Percentiles rank a stretch among this genome's conserved stretches.
phyloP scores from a whole-genome alignment of 2,797 vertebrate species.

The Sebastes matsubarae region DNA sequence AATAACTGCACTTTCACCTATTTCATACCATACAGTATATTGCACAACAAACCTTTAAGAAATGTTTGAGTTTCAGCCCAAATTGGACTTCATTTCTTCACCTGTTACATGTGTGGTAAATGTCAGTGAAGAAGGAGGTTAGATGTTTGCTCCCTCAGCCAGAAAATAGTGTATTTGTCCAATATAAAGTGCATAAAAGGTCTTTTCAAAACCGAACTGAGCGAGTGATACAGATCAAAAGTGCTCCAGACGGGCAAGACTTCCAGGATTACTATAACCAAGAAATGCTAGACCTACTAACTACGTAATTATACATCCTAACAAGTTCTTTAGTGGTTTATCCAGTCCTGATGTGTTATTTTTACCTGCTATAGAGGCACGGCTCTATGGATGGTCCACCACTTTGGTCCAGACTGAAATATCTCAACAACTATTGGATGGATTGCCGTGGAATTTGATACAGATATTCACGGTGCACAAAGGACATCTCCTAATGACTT shows the following conservation, averaged over 20 bases:
- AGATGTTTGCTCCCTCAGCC: neutral
- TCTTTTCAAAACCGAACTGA: conserved; percentile 1
- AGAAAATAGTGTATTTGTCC: neutral
- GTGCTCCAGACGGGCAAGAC: neutral
- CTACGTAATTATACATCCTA: neutral
- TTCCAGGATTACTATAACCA: neutral
- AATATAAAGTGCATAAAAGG: neutral
- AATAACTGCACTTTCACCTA: neutral
- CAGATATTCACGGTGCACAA: neutral
- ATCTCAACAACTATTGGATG: neutral
- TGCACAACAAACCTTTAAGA: neutral
- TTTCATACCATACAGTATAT: neutral
- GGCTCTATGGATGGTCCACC: neutral
- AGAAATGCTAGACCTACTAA: neutral
- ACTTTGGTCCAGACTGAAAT: neutral
- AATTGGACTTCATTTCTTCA: neutral
- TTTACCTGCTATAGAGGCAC: neutral
- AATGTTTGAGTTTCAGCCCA: neutral
- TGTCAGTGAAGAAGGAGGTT: neutral
- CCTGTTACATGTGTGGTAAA: neutral
- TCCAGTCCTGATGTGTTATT: neutral
- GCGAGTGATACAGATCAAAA: neutral
- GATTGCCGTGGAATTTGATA: no score
- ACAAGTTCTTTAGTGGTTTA: neutral
- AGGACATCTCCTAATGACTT: neutral